These are phyloP conservation scores for Phorcus lineatus DNA, from an alignment of 2,888 invertebrate genomes.

Conservation along the genomic window DNA sequence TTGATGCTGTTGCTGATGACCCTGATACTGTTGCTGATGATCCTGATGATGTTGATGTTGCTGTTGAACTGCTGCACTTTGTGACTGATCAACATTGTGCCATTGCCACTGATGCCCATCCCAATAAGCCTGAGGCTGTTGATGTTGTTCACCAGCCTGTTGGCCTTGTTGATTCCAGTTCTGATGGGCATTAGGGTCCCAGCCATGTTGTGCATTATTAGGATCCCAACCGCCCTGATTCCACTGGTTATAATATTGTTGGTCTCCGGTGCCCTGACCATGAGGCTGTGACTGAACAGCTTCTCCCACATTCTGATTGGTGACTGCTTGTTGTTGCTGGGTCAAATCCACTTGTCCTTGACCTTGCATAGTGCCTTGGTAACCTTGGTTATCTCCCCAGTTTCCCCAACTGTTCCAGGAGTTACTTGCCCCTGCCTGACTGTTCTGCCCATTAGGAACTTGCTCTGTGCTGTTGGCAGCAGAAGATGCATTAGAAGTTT, in stretches of 20 bases:
- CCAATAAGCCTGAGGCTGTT: background rate
- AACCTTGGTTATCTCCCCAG: conserved; percentile 14
- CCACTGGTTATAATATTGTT: conserved; percentile 6
- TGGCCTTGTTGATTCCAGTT: background rate
- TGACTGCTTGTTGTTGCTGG: background rate
- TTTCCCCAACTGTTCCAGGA: conserved; percentile 23
- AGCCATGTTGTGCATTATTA: conserved; percentile 6
- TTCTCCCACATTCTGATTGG: background rate
- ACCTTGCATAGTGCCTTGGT: background rate
- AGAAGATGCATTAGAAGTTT: conserved; percentile 22
- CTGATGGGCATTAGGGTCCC: background rate
- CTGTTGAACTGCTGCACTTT: background rate
- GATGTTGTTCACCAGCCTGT: background rate
- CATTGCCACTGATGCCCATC: conserved; percentile 5
- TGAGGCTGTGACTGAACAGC: background rate
- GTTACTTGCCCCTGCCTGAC: background rate
- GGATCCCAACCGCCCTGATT: conserved; percentile 15
- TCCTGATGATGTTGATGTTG: background rate
- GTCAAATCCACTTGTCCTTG: background rate
- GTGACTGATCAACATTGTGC: too few relatives aligned
- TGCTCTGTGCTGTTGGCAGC: background rate
- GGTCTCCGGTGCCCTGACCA: background rate
- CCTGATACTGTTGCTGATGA: background rate
- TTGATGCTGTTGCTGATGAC: background rate
- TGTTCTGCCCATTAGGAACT: background rate